Evolutionary conservation across 2,888 invertebrate genomes (phyloP), one percentile per base, ranked within the genome.

Genomic region (Capitulum mitella): DNA sequence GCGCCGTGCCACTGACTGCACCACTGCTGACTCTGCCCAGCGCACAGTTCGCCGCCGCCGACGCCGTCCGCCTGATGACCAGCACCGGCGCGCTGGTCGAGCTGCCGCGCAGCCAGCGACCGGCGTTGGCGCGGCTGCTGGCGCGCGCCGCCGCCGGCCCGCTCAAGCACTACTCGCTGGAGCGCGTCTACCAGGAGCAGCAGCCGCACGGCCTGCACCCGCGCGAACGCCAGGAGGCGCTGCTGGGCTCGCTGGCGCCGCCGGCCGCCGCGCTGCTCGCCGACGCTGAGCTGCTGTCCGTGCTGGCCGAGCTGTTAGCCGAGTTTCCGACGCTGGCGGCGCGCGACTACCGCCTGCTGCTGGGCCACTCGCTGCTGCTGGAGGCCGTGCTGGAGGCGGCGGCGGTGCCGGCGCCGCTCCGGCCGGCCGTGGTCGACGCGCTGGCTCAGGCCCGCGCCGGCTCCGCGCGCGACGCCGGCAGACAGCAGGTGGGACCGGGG

Each of bases 191-290:
- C 84, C 88, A 95, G 80, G 93, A 95, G 84, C 91, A 91, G 82
- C 83, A 87, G 83, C 86, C 87, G 19, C 85, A 85, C 81, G 94
- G 94, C 0, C 92, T 92, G 83, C 95, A 96, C 86, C 98, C 98
- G 0, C 89, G 92, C 81, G 96, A 97, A 86, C 89, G 93, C 34
- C 91, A 92, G 79, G 96, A 97, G 85, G 95, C 95, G 86, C 94
- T 94, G 1, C 97, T 97, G 85, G 98, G 98, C 85, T 93, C 97
- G 80, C 92, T 97, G 51, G 92, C 93, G 8, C 91, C 94, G 3
- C 46, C 76, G 76, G 88, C 90, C 79, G 91, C 90, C 80, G 90
- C 91, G 82, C 87, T 93, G 48, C 89, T 95, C 86, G 89, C 92
- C 0, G 97, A 97, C 84, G 94, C 95, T 0, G 97, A 98, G 84